Conservation (phyloP, 2,888 invertebrate species). For the Embidobia sp. region DNA sequence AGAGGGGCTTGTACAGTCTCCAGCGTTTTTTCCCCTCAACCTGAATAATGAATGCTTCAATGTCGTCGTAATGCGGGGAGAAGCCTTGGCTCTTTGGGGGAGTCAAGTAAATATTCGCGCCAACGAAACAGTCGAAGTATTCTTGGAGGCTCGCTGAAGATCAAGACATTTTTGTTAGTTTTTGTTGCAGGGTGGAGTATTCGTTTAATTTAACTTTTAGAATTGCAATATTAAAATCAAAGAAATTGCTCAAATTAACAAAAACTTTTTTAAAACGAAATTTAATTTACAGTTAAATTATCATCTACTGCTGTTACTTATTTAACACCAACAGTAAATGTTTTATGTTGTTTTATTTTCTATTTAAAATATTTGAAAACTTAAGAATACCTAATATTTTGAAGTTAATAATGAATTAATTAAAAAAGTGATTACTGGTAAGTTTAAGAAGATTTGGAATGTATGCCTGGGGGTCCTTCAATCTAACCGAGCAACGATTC, state of each 20-base stretch:
- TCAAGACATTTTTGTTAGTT: background rate
- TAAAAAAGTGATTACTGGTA: slow-evolving; percentile 80
- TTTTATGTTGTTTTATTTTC: too few relatives aligned
- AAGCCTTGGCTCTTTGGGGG: slow-evolving; percentile 98
- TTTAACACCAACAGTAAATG: too few relatives aligned
- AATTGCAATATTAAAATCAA: too few relatives aligned
- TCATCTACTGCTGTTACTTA: too few relatives aligned
- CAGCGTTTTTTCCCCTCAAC: slow-evolving; percentile 97
- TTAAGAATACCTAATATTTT: too few relatives aligned
- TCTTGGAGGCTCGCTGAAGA: slow-evolving; percentile 90
- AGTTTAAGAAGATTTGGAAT: slow-evolving; percentile 85
- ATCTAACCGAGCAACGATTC: slow-evolving; percentile 93
- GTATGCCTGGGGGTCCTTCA: slow-evolving; percentile 95
- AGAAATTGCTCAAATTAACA: too few relatives aligned
- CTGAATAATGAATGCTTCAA: slow-evolving; percentile 98
- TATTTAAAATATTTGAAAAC: too few relatives aligned
- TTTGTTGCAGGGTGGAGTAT: background rate
- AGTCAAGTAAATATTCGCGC: slow-evolving; percentile 97
- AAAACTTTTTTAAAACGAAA: background rate
- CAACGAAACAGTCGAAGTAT: slow-evolving; percentile 95
- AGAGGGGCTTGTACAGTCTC: slow-evolving; percentile 92
- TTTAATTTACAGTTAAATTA: background rate
- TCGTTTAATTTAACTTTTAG: too few relatives aligned
- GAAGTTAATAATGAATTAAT: background rate
- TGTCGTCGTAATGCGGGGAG: slow-evolving; percentile 99